Base-by-base conservation (phyloP, 1,140 invertebrate genomes). In the Drosophila baimaii region DNA sequence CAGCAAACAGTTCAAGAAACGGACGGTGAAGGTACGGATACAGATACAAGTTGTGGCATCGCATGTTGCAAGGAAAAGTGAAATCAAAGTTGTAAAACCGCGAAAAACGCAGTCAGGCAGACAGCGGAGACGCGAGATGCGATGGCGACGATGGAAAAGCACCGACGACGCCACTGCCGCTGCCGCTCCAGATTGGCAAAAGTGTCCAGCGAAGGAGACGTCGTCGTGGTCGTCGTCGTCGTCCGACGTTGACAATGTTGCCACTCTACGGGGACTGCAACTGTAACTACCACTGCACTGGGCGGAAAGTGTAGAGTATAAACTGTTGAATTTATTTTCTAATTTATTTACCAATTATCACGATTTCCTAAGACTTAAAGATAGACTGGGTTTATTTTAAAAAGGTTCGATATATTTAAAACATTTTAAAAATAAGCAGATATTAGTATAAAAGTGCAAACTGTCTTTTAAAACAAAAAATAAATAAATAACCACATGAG, bases 1-100 rank as follows among this genome's bases (percentile, higher is more conserved):
- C 83, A 86, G 83, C 83, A 77, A 86, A 77, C 83, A 80, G 84
- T 86, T 86, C 83, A 89, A 89, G 82, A 89, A 88, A 89, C 84
- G 84, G 80, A 77, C 83, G 81, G 85, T 89, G 85, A 89, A 89
- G 77, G 85, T 84, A 84, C 74, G 59, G 56, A 70, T 62, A 43
- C 61, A 59, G 39, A 75, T 61, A 52, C 65, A 68, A 61, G 43
- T 68, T 41, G 43, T 63, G 69, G 47, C 62, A 72, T 88, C 79
- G 84, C 84, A 88, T 89, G 84, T 89, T 84, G 80, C 79, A 88
- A 77, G 90, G 86, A 90, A 90, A 90, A 90, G 88, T 90, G 79
- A 89, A 89, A 89, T 89, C 85, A 89, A 90, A 89, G 84, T 89
- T 89, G 84, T 89, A 89, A 89, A 89, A 89, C 85, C 84, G 84